phyloP scores from a whole-genome alignment of 2,113 vertebrate species.

The Eclectus roratus region DNA sequence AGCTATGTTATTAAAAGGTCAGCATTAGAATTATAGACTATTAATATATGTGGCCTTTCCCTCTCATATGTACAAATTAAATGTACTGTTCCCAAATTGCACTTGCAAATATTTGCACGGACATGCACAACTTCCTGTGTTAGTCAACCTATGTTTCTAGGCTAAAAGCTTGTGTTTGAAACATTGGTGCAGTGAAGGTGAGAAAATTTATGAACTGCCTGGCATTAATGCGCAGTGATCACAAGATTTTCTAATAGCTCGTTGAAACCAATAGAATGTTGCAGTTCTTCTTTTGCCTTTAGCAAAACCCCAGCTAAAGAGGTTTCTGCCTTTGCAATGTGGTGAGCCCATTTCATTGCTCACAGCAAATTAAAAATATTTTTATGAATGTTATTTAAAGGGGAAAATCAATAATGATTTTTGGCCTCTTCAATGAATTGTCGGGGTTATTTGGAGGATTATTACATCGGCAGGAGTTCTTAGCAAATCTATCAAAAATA shows the following conservation, averaged over 20 bases:
- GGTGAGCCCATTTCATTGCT: neutral
- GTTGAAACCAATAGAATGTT: neutral
- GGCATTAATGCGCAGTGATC: neutral
- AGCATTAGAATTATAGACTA: neutral
- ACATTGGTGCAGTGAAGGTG: neutral
- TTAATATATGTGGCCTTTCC: neutral
- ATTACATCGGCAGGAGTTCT: neutral
- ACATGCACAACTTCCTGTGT: neutral
- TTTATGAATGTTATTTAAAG: slow-evolving; percentile 45
- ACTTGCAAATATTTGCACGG: neutral
- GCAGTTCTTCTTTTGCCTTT: neutral
- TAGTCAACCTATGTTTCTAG: neutral
- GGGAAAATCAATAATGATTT: slow-evolving; percentile 36
- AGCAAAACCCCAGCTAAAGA: neutral
- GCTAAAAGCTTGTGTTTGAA: neutral
- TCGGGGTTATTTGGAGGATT: slow-evolving; percentile 12
- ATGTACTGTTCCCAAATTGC: neutral
- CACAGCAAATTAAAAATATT: slow-evolving; percentile 33
- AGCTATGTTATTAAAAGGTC: neutral
- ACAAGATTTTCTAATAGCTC: slow-evolving; percentile 1
- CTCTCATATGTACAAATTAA: neutral
- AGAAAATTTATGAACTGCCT: neutral
- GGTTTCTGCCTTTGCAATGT: neutral
- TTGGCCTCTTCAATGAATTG: neutral
- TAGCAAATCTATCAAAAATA: slow-evolving; percentile 5